Percentiles rank a stretch among this genome's conserved stretches.
phyloP scores from a whole-genome alignment of 1,140 invertebrate genomes.

The Euura saliciscinereae region DNA sequence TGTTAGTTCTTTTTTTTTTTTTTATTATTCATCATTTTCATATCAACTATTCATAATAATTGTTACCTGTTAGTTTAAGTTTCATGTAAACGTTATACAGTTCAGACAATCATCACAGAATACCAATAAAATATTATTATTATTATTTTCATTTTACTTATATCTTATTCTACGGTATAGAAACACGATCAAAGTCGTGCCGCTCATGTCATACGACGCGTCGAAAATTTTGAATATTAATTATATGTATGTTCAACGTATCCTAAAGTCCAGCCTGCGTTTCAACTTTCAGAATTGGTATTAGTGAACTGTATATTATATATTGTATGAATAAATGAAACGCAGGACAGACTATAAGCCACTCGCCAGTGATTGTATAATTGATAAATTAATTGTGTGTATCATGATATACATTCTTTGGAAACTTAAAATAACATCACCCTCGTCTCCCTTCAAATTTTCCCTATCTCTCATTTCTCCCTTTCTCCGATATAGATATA shows the following conservation, averaged over 20 bases:
- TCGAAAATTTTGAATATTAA: background rate
- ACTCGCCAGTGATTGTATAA: background rate
- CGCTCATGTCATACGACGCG: background rate
- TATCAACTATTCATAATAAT: conserved; percentile 34
- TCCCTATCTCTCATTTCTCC: background rate
- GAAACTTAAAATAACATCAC: too few species aligned
- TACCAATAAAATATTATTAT: conserved; percentile 50
- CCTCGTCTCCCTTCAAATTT: too few species aligned
- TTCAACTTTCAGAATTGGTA: background rate
- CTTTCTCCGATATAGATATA: background rate
- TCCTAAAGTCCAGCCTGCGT: background rate
- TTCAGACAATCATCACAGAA: conserved; percentile 55
- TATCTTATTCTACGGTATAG: conserved; percentile 13
- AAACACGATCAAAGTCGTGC: background rate
- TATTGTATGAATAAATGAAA: background rate
- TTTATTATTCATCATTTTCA: too few species aligned
- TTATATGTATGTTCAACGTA: background rate
- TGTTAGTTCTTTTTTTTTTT: conserved; percentile 10
- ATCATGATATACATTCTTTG: too few species aligned
- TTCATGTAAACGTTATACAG: conserved; percentile 41
- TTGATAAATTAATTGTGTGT: background rate
- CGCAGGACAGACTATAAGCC: background rate
- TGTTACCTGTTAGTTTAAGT: conserved; percentile 38
- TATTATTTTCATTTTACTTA: conserved; percentile 26
- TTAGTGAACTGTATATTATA: background rate